Percentiles rank a stretch among this genome's conserved stretches.
These are phyloP conservation scores for Haliaeetus leucogaster DNA, from an alignment of 2,113 vertebrate species.

Conservation along the genomic window DNA sequence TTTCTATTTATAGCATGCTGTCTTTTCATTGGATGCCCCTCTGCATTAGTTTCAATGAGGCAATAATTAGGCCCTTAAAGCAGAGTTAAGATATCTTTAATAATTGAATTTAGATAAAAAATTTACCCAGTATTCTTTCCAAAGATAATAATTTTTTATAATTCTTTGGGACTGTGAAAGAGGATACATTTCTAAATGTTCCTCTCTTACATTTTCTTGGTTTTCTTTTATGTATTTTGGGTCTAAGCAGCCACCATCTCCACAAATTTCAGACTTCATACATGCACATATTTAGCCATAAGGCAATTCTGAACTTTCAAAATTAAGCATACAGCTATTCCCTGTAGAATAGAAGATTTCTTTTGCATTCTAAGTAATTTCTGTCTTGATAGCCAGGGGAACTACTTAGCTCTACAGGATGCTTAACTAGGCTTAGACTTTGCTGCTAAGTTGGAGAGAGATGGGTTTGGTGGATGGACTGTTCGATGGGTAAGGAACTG, in stretches of 20 bases:
- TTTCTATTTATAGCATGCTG: constrained; percentile 32
- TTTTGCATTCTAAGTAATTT: constrained; percentile 44
- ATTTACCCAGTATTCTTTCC: neutral
- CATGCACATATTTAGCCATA: constrained; percentile 38
- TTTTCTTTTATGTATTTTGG: constrained; percentile 15
- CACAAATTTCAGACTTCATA: constrained; percentile 38
- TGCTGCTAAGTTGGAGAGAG: neutral
- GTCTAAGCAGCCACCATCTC: constrained; percentile 6
- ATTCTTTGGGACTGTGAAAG: neutral
- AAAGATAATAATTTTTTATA: neutral
- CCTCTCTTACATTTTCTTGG: neutral
- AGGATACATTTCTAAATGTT: neutral
- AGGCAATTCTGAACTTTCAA: constrained; percentile 52
- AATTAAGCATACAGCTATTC: constrained; percentile 38
- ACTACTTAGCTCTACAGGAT: neutral
- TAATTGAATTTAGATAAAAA: neutral
- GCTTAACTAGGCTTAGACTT: neutral
- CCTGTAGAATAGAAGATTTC: constrained; percentile 10
- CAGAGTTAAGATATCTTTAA: neutral
- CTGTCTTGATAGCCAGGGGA: neutral
- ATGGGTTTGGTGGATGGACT: neutral
- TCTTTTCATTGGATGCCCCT: neutral
- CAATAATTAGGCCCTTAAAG: constrained; percentile 14
- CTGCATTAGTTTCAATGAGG: neutral
- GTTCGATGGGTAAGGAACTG: neutral